Base-by-base conservation (phyloP, 2,113 vertebrate genomes). In the Malurus cyaneus region DNA sequence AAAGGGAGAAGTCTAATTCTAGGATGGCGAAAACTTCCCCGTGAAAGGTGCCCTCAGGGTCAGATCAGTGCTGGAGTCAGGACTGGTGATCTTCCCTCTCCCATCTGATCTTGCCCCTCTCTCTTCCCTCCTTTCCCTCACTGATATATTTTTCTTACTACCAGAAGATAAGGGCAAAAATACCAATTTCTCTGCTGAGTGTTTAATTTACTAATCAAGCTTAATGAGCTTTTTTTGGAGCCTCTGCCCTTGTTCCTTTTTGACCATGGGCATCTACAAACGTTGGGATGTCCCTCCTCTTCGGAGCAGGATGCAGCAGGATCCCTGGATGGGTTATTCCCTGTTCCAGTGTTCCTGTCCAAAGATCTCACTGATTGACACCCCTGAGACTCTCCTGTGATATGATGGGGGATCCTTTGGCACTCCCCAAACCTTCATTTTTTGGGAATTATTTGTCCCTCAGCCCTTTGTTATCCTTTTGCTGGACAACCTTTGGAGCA, bases 11-110 rank as follows among this genome's bases (percentile, higher is more conserved):
- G 10, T 31, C 3, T 15, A 5, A 59, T 65, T 80, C 26, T 77
- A 36, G 15, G 26, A 8, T 0, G 0, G 42, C 29, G 57, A 26
- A 42, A 31, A 32, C 0, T 17, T 34, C 1, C 18, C n/a, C 23
- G 12, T 72, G 25, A 10, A 34, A 66, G 5, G 36, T 46, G 23
- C 21, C 36, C 65, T 44, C 8, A 23, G 67, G 12, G 13, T 12
- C 1, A 6, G 57, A 42, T 42, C 28, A 12, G 4, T 34, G 42
- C 57, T 34, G 34, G 4, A 49, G 57, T 3, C 34, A 2, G 66
- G 31, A 14, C 1, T 56, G 50, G 26, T 18, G 42, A 41, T 34
- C 13, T 47, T 47, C 29, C 34, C 42, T 56, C 14, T 50, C 19
- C 44, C 8, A 6, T 24, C 42, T 24, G 10, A 50, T 42, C 42